Evolutionary conservation across 2,888 invertebrate genomes (phyloP).

Genomic region (Stenurella melanura): DNA sequence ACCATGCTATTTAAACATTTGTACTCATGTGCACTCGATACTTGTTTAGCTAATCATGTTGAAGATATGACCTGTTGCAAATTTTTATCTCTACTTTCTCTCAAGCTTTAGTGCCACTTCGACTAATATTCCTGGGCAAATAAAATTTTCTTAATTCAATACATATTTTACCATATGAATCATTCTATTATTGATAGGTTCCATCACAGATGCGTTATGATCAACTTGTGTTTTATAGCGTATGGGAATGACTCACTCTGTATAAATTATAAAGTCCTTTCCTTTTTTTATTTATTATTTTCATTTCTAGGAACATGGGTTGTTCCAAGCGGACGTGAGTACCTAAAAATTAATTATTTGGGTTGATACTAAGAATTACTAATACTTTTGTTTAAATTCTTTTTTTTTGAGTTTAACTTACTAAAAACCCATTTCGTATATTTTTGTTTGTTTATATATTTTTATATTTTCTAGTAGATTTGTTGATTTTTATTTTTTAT

Average conservation of each 20-base stretch:
- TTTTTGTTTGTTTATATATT: not conserved
- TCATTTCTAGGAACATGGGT: conserved; percentile 54
- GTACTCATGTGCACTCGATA: no score
- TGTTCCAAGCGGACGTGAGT: conserved; percentile 53
- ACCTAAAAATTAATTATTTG: conserved; percentile 40
- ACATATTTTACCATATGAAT: no score
- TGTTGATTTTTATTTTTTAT: not conserved
- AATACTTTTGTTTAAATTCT: not conserved
- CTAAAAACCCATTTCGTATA: conserved; percentile 2
- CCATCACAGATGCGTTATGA: no score
- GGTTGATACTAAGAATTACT: conserved; percentile 29
- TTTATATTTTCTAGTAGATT: not conserved
- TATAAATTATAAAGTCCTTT: not conserved
- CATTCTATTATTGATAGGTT: no score
- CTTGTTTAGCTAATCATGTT: no score
- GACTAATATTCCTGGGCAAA: no score
- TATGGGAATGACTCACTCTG: not conserved
- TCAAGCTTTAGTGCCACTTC: no score
- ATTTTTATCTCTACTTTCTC: no score
- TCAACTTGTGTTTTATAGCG: not conserved
- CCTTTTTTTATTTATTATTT: conserved; percentile 41
- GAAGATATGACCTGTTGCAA: no score
- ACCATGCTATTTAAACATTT: no score
- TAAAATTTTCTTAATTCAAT: no score
- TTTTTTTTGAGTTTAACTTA: not conserved